Percentiles rank a stretch among this genome's conserved stretches.
These are phyloP conservation scores for Chironomus tentans DNA, from an alignment of 2,888 invertebrate genomes.

Conservation along the genomic window DNA sequence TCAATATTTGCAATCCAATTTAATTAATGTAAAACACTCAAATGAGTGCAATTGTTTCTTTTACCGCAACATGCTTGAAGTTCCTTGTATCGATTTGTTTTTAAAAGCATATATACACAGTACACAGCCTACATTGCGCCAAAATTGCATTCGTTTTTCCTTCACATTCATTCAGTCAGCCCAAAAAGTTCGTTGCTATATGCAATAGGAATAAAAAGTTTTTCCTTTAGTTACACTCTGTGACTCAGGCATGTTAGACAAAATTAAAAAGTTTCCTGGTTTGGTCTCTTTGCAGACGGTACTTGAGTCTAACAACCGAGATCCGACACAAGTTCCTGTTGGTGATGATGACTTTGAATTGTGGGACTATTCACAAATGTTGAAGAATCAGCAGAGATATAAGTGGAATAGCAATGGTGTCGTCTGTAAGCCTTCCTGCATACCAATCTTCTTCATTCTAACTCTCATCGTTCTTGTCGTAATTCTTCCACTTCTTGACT, in stretches of 20 bases:
- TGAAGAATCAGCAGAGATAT: conserved; percentile 23
- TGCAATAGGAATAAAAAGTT: too few species aligned
- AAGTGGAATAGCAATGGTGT: conserved; percentile 16
- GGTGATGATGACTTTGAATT: conserved; percentile 64
- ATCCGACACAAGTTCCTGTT: conserved; percentile 49
- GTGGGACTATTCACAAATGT: conserved; percentile 49
- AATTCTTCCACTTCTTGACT: conserved; percentile 63
- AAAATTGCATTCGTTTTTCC: not conserved
- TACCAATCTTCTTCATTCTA: conserved; percentile 71
- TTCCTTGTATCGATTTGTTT: too few species aligned
- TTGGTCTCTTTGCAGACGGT: conserved; percentile 49
- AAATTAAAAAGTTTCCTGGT: conserved; percentile 19
- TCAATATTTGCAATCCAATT: too few species aligned
- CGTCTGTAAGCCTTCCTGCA: conserved; percentile 66
- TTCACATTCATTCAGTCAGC: not conserved
- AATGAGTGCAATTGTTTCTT: too few species aligned
- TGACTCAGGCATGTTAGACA: conserved; percentile 8
- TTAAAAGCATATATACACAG: not conserved
- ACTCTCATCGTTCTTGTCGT: conserved; percentile 71
- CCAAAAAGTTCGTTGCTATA: too few species aligned
- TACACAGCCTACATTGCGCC: not conserved
- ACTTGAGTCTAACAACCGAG: conserved; percentile 51
- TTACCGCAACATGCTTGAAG: too few species aligned
- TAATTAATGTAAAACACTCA: too few species aligned
- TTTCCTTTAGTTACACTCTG: not conserved